A percentile compares a stretch with the other conserved stretches of the same genome.
These are phyloP conservation scores for Pteronotus mesoamericanus DNA, from an alignment of 2,797 vertebrate species.

Conservation along the genomic window DNA sequence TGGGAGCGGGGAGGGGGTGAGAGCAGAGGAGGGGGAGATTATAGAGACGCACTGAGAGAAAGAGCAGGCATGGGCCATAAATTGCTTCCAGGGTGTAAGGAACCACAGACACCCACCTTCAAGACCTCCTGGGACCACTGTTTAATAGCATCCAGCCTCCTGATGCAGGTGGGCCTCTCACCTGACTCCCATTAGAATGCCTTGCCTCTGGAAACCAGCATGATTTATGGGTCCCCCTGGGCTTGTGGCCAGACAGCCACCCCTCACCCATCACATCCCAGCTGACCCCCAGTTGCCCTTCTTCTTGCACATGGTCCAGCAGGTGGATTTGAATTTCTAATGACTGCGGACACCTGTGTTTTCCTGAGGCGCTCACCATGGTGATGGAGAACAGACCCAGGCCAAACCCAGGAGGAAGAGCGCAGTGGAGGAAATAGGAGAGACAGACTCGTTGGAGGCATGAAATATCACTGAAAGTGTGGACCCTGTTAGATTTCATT, in stretches of 20 bases:
- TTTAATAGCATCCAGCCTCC: slow-evolving; percentile 37
- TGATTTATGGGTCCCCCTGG: slow-evolving; percentile 42
- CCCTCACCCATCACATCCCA: not conserved
- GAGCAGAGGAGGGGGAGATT: not conserved
- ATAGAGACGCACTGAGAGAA: not conserved
- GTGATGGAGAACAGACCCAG: slow-evolving; percentile 64
- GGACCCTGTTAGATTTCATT: slow-evolving; percentile 57
- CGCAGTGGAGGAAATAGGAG: slow-evolving; percentile 19
- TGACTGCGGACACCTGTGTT: slow-evolving; percentile 52
- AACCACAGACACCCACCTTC: not conserved
- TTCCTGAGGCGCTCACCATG: slow-evolving; percentile 46
- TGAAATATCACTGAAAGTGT: slow-evolving; percentile 21
- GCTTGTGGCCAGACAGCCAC: slow-evolving; percentile 5
- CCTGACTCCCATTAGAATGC: slow-evolving; percentile 40
- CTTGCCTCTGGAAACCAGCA: slow-evolving; percentile 5
- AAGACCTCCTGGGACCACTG: slow-evolving; percentile 34
- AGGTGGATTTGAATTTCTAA: slow-evolving; percentile 61
- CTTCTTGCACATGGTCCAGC: not conserved
- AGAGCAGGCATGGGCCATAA: not conserved
- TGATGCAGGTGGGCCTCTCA: slow-evolving; percentile 31
- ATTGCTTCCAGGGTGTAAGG: slow-evolving; percentile 40
- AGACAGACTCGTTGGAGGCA: slow-evolving; percentile 53
- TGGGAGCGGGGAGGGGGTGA: not conserved
- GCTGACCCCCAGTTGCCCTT: slow-evolving; percentile 28
- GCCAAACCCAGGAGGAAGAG: slow-evolving; percentile 15